Evolutionary conservation across 1,140 invertebrate genomes (phyloP), one percentile per base, ranked within the genome.

Genomic region (Hyposmocoma kahamanoa): DNA sequence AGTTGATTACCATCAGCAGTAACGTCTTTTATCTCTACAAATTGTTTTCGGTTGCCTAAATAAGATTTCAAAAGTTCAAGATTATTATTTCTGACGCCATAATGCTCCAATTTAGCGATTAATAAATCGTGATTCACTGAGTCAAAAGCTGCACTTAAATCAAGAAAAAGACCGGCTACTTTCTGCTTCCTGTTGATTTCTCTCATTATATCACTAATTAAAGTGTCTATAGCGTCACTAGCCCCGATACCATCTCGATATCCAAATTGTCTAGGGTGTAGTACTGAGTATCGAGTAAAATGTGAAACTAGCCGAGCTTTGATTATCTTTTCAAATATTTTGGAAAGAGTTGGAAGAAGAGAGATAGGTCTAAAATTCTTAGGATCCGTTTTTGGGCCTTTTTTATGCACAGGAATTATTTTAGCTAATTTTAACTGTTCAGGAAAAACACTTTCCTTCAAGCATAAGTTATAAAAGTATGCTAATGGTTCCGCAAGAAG

Each of bases 361-460:
- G n/a, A n/a, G n/a, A n/a, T n/a, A n/a, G n/a, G n/a, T n/a, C n/a
- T n/a, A n/a, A n/a, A n/a, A n/a, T n/a, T n/a, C n/a, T n/a, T n/a
- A n/a, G n/a, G n/a, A n/a, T n/a, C n/a, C n/a, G n/a, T n/a, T n/a
- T n/a, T 52, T 49, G 3, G 39, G 9, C 46, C 44, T 44, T 57
- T 52, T 42, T 57, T 57, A 22, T 32, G 24, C 3, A 56, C 38
- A 1, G 54, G 54, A 3, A 36, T n/a, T 6, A 57, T 30, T 42
- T 52, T 53, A 10, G 55, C 46, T 34, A 45, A 28, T 49, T 41
- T 57, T 22, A 52, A 42, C 20, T 57, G 55, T 1, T 56, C 54
- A 1, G 55, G 55, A 20, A 57, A 53, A 13, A 53, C 15, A 8
- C 42, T 15, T 11, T 42, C 32, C 8, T 24, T 15, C 2, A 53